Evolutionary conservation across 1,140 invertebrate species (phyloP), one percentile per base, ranked within the genome.

Genomic region (Euwallacea fornicatus): DNA sequence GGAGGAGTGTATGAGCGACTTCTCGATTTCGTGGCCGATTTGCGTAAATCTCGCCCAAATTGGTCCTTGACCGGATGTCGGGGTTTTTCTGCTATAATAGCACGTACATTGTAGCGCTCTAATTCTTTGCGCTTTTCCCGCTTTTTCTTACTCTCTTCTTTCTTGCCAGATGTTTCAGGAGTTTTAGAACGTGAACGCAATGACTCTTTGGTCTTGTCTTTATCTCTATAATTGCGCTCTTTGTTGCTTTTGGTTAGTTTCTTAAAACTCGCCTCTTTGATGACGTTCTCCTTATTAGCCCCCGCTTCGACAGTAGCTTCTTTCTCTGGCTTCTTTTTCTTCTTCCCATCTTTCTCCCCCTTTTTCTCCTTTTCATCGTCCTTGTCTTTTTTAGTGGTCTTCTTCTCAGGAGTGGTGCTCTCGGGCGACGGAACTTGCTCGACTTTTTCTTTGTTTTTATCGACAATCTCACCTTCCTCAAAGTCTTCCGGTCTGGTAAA

Each of bases 181-280:
- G 76, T 75, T 65, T 69, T 72, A 16, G 44, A 55, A 3, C 71
- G 69, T n/a, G 76, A 74, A 61, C 75, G n/a, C 74, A 70, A n/a
- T 69, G 67, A 55, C 68, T 74, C 75, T 66, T 75, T 82, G 74
- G 54, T 78, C 73, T 74, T 79, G 68, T 72, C 66, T 47, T 66
- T 74, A 71, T 91, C 90, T 0, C 93, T 84, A 77, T 95, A 96
- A 76, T 92, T 93, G 63, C 93, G 83, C 72, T 92, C 92, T 78
- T 93, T 93, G 7, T 88, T 89, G 73, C 83, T 90, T 77, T 91
- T 93, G 8, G 90, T 91, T 0, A 92, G 82, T 79, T 94, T 93
- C 75, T 94, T 95, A 83, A 94, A 96, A 0, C 87, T 82, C 41
- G 88, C 81, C 59, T 82, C 78, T 74, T 78, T 83, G 10, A 70